phyloP scores from a whole-genome alignment of 2,113 vertebrate species.

The Ia io region DNA sequence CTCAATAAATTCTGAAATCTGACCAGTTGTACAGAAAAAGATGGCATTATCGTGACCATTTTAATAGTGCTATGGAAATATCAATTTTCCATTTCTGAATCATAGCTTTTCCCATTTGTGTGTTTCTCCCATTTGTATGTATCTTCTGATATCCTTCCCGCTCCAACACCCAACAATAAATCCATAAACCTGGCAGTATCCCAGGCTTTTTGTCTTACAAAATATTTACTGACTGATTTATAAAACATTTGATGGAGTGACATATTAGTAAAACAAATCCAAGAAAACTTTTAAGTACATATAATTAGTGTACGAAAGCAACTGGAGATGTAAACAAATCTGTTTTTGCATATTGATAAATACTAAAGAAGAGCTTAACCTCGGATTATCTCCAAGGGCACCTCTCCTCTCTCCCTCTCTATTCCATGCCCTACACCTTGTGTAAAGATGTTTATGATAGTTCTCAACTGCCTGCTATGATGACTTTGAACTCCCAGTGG shows the following conservation, averaged over 20 bases:
- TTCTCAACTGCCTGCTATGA: background rate
- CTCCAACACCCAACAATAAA: background rate
- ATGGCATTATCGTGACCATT: background rate
- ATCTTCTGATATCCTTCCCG: background rate
- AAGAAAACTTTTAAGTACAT: background rate
- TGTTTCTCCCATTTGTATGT: background rate
- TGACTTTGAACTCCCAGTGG: background rate
- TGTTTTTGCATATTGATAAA: background rate
- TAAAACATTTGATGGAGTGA: background rate
- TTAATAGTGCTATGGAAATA: conserved; percentile 9
- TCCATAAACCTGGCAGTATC: background rate
- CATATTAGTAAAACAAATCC: background rate
- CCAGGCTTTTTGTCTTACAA: background rate
- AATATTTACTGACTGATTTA: background rate
- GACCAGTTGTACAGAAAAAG: background rate
- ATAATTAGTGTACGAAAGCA: background rate
- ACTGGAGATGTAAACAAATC: background rate
- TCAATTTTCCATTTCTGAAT: background rate
- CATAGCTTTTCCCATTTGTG: background rate
- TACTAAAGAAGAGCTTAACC: background rate
- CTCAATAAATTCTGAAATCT: conserved; percentile 10
- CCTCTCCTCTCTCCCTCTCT: background rate
- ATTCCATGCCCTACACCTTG: background rate
- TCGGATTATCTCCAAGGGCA: background rate
- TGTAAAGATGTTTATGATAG: background rate